Conservation (phyloP, 2,113 vertebrate species). For the Ciconia maguari region DNA sequence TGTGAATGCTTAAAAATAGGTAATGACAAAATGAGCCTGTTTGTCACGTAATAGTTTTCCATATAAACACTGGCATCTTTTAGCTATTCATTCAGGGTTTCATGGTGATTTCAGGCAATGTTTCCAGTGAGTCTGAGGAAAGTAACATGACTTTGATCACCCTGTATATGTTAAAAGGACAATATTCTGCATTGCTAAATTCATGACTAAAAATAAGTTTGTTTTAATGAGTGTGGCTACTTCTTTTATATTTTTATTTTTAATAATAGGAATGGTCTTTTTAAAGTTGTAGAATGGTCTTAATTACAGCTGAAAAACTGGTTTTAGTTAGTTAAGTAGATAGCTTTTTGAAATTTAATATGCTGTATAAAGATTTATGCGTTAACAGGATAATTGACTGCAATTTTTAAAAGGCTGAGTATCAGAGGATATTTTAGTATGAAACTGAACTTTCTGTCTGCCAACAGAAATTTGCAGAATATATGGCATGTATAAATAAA, state of each 20-base stretch:
- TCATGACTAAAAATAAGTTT: not conserved
- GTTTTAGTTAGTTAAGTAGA: constrained; percentile 40
- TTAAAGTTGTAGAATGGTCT: not conserved
- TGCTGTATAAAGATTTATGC: not conserved
- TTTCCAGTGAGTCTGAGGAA: not conserved
- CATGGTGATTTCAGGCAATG: not conserved
- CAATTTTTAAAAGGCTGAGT: constrained; percentile 20
- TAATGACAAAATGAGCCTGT: not conserved
- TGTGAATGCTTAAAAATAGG: not conserved
- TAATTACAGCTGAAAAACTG: constrained; percentile 31
- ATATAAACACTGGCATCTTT: not conserved
- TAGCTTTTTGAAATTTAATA: constrained; percentile 12
- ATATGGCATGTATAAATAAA: not conserved
- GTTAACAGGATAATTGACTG: constrained; percentile 22
- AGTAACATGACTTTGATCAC: not conserved
- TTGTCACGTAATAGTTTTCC: not conserved
- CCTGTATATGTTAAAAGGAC: not conserved
- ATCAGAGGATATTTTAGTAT: not conserved
- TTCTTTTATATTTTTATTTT: not conserved
- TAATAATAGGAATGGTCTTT: not conserved
- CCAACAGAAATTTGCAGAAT: not conserved
- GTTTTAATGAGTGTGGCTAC: not conserved
- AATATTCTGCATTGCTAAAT: not conserved
- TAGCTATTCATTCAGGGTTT: not conserved
- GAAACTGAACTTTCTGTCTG: not conserved